phyloP scores from a whole-genome alignment of 64 coral and sea anemone genomes.

The Trachythela sp. region DNA sequence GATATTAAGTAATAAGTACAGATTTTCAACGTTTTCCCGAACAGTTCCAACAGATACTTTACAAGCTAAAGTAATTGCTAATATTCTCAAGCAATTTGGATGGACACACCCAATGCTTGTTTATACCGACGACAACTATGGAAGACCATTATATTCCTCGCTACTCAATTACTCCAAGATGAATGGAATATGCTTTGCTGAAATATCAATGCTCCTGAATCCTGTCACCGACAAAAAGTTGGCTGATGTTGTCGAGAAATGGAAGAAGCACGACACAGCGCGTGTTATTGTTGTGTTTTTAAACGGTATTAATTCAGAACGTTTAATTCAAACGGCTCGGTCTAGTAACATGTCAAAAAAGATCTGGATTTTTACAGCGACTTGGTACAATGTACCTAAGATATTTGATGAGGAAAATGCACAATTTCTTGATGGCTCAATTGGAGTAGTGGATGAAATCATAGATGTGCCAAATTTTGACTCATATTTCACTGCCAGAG shows the following conservation, averaged over 20 bases:
- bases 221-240: background rate
- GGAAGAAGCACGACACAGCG: background rate
- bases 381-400: background rate
- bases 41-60: conserved; percentile 49
- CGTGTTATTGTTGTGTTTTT: background rate
- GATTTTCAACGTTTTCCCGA: conserved; percentile 52
- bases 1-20: conserved; percentile 43
- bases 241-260: background rate
- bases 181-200: background rate
- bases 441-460: background rate
- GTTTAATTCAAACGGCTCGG: background rate
- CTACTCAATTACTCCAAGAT: background rate
- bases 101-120: conserved; percentile 52
- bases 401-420: background rate
- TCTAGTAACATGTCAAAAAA: background rate
- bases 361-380: background rate
- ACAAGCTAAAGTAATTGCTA: conserved; percentile 54
- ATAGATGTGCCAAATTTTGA: background rate
- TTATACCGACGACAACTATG: conserved; percentile 56
- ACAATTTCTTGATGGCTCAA: background rate
- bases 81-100: conserved; percentile 55
- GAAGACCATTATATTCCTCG: conserved; percentile 24
- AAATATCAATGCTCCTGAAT: background rate
- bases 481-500: background rate
- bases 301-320: background rate